Evolutionary conservation across 2,888 invertebrate species (phyloP).

Genomic region (Nasonovia ribisnigri): DNA sequence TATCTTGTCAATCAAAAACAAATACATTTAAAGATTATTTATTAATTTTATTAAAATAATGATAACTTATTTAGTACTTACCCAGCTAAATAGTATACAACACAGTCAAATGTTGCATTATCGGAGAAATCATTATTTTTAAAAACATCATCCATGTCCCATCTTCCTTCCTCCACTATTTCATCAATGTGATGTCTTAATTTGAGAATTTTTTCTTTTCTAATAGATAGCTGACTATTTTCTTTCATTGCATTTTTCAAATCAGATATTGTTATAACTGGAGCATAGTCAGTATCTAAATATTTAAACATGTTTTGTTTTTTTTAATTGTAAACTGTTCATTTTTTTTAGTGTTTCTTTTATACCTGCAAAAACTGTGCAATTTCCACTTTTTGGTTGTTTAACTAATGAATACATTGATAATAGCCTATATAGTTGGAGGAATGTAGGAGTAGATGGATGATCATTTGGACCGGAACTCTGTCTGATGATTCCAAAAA

Average conservation of each 20-base stretch:
- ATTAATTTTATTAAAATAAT: background rate
- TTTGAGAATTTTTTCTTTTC: background rate
- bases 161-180: background rate
- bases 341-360: background rate
- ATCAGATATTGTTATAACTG: background rate
- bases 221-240: background rate
- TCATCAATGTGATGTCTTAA: background rate
- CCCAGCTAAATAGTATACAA: slow-evolving; percentile 1
- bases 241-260: slow-evolving; percentile 9
- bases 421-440: background rate
- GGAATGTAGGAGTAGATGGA: too few species aligned
- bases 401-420: background rate
- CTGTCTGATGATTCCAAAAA: slow-evolving; percentile 20
- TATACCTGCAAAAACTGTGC: background rate
- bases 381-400: slow-evolving; percentile 8
- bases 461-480: background rate
- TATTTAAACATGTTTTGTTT: background rate
- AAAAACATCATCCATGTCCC: slow-evolving; percentile 17
- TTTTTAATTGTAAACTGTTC: background rate
- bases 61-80: background rate
- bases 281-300: background rate
- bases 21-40: background rate
- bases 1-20: background rate
- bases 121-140: too few species aligned
- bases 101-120: background rate